Percentiles rank a stretch among this genome's conserved stretches.
Conservation (phyloP, 2,888 invertebrate genomes). For the Anthophora plumipes region DNA sequence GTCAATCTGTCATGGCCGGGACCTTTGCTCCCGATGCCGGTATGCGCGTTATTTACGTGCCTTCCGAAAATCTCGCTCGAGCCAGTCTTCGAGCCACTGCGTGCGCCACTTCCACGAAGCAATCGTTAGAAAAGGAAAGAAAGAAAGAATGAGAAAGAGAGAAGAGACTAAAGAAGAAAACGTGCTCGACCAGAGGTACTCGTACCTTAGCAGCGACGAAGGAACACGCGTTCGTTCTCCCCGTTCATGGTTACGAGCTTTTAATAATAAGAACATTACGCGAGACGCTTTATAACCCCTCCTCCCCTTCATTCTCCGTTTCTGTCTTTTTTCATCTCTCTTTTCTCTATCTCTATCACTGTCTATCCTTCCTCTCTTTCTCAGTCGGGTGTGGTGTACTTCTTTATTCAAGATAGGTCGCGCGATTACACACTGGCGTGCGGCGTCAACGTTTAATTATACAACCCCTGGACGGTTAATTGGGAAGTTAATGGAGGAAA, state of each 20-base stretch:
- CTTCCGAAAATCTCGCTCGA: constrained; percentile 51
- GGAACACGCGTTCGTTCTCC: not conserved
- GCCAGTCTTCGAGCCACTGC: not conserved
- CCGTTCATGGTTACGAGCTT: constrained; percentile 19
- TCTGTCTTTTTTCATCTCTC: too few relatives aligned
- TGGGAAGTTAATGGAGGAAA: constrained; percentile 67
- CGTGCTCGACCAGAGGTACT: not conserved
- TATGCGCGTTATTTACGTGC: constrained; percentile 54
- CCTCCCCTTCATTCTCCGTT: not conserved
- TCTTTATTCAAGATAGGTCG: not conserved
- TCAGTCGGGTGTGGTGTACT: not conserved
- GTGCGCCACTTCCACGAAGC: constrained; percentile 13
- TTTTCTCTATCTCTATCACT: not conserved
- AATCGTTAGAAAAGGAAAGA: not conserved
- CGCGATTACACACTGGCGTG: constrained; percentile 39
- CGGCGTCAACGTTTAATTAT: constrained; percentile 64
- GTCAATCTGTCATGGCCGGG: constrained; percentile 63
- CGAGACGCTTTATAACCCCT: not conserved
- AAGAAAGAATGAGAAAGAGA: not conserved
- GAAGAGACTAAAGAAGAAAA: too few relatives aligned
- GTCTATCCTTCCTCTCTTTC: not conserved
- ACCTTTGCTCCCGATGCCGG: constrained; percentile 59
- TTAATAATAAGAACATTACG: constrained; percentile 25
- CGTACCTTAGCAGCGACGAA: not conserved
- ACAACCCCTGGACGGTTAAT: constrained; percentile 69